Evolutionary conservation across 2,888 invertebrate species (phyloP).

Genomic region (Adineta ricciae): DNA sequence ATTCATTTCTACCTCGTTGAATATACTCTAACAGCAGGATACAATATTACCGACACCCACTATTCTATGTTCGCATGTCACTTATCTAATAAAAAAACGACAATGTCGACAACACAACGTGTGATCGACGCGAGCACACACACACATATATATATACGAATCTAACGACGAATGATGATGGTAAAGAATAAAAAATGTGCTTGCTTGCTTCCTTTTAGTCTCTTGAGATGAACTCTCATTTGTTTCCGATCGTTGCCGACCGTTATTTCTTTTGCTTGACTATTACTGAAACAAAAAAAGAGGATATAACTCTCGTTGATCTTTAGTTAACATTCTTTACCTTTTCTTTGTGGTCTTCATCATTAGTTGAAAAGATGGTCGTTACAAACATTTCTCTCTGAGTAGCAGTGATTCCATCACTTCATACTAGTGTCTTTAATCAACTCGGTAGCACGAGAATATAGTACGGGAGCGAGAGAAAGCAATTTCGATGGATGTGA

Average conservation of each 20-base stretch:
- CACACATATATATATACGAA: neutral
- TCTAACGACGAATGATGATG: neutral
- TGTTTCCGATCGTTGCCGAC: neutral
- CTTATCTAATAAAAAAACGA: conserved; percentile 9
- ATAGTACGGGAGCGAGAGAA: neutral
- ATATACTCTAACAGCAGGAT: neutral
- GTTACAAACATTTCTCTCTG: neutral
- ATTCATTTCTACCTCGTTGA: neutral
- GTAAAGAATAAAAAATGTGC: conserved; percentile 15
- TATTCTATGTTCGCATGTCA: neutral
- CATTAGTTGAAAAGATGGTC: neutral
- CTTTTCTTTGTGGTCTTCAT: neutral
- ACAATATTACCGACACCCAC: neutral
- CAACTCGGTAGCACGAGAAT: neutral
- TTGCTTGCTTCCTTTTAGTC: neutral
- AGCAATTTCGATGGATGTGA: neutral
- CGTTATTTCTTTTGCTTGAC: neutral
- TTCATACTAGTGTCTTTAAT: neutral
- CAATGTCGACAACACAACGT: neutral
- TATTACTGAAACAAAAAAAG: neutral
- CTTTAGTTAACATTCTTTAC: neutral
- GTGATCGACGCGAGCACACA: neutral
- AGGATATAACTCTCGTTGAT: neutral
- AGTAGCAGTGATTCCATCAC: neutral
- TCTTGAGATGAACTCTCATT: conserved; percentile 15